Conservation (phyloP, 1,140 invertebrate genomes). For the Zaprionus taronus region DNA sequence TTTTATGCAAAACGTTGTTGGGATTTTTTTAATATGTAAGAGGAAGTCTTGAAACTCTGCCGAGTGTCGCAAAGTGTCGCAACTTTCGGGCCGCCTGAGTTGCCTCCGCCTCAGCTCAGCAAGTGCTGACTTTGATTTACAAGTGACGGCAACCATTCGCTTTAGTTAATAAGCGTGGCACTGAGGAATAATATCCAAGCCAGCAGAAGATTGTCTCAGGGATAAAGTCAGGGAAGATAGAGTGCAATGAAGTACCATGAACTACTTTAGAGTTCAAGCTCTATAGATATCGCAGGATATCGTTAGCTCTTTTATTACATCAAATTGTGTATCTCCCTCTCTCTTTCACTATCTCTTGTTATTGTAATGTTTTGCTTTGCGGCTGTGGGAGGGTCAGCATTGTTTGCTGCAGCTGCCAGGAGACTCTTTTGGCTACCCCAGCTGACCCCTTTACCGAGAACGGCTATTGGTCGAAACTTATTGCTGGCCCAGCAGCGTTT, state of each 20-base stretch:
- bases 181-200: neutral
- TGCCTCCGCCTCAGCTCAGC: constrained; percentile 1
- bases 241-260: neutral
- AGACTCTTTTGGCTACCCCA: constrained; percentile 9
- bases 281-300: neutral
- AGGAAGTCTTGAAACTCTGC: constrained; percentile 63
- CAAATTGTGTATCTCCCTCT: neutral
- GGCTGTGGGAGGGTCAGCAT: constrained; percentile 22
- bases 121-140: constrained; percentile 60
- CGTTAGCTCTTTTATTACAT: neutral
- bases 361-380: constrained; percentile 6
- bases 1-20: constrained; percentile 80
- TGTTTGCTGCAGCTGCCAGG: constrained; percentile 31
- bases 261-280: neutral
- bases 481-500: constrained; percentile 72
- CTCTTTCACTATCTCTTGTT: neutral
- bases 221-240: neutral
- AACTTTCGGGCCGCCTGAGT: constrained; percentile 17
- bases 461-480: constrained; percentile 65
- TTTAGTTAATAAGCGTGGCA: constrained; percentile 69
- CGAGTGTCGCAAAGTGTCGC: constrained; percentile 40
- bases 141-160: constrained; percentile 65
- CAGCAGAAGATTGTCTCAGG: neutral
- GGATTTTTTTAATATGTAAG: constrained; percentile 78
- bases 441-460: constrained; percentile 41